Percentiles rank a stretch among this genome's conserved stretches.
Evolutionary conservation across 1,140 invertebrate species (phyloP).

Genomic region (Hylaeus volcanicus): DNA sequence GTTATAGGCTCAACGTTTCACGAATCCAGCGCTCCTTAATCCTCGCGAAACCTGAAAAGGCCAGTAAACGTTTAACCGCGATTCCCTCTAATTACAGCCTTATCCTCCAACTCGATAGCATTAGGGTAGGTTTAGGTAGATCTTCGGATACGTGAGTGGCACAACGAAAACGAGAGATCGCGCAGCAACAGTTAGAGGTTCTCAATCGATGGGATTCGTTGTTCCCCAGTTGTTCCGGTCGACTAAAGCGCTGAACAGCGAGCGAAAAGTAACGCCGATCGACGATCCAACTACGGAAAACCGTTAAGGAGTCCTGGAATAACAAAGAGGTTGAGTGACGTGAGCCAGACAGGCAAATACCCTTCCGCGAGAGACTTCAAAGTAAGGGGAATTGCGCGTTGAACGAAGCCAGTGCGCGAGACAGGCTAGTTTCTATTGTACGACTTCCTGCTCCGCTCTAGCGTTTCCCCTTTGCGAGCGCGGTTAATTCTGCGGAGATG

Average conservation of each 20-base stretch:
- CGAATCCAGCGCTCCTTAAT: too few relatives aligned
- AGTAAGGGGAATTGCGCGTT: constrained; percentile 32
- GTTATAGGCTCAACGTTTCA: background rate
- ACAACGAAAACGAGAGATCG: background rate
- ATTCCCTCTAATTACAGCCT: constrained; percentile 10
- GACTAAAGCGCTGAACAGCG: background rate
- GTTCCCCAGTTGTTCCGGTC: background rate
- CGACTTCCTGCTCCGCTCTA: constrained; percentile 29
- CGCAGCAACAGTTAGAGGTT: background rate
- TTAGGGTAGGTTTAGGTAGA: too few relatives aligned
- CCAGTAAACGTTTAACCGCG: constrained; percentile 1
- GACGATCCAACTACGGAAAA: background rate
- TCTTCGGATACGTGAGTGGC: too few relatives aligned
- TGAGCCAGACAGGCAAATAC: constrained; percentile 55
- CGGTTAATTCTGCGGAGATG: constrained; percentile 30
- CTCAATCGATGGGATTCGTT: background rate
- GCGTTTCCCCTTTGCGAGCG: constrained; percentile 5
- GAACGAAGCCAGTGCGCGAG: constrained; percentile 23
- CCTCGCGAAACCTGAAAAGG: background rate
- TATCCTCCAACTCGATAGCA: too few relatives aligned
- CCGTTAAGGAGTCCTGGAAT: constrained; percentile 26
- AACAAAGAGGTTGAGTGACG: constrained; percentile 53
- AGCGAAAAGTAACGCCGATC: background rate
- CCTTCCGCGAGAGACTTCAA: constrained; percentile 23
- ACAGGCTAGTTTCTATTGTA: constrained; percentile 39